Base-by-base conservation (phyloP, 2,888 invertebrate species). In the Chrysodeixis includens region DNA sequence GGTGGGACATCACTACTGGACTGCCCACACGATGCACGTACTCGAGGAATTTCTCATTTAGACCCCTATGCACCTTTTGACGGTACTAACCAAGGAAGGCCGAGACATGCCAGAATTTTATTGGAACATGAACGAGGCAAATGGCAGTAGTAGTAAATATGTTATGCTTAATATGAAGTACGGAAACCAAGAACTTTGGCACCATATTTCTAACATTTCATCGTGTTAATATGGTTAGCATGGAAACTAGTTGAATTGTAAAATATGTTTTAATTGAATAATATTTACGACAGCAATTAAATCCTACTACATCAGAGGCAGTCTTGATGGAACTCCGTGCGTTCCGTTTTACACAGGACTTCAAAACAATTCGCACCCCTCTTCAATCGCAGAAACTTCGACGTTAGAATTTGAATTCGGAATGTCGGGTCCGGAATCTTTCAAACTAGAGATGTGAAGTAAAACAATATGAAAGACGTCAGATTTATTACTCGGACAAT, bases 21-120 rank as follows among this genome's bases (percentile, higher is more conserved):
- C 69, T 69, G 62, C 22, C 74, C 61, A 49, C 63, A 71, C 64
- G 71, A 70, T 80, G 82, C 88, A 88, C 84, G 87, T 87, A 85
- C 85, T 82, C 76, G 65, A 87, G 88, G 92, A 91, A 93, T 92
- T 93, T 92, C 85, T 92, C 91, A 93, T 92, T 92, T 91, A 86
- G 85, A 83, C 70, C 83, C 83, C 84, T 83, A 84, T 88, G 89
- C 88, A 87, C 83, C 83, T 84, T 78, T 74, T 71, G 66, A 70
- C 35, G 76, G 53, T 51, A 70, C 58, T 64, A 66, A 35, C 58
- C 54, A 67, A 66, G 58, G 10, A 60, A 30, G 51, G 22, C 60
- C 32, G 57, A 65, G 59, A 76, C 74, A 78, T 75, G 58, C 9
- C 58, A 61, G 54, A 79, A 72, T 80, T 77, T 74, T 61, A 62